phyloP scores from a whole-genome alignment of 1,140 invertebrate genomes.

The Lepidurus arcticus region DNA sequence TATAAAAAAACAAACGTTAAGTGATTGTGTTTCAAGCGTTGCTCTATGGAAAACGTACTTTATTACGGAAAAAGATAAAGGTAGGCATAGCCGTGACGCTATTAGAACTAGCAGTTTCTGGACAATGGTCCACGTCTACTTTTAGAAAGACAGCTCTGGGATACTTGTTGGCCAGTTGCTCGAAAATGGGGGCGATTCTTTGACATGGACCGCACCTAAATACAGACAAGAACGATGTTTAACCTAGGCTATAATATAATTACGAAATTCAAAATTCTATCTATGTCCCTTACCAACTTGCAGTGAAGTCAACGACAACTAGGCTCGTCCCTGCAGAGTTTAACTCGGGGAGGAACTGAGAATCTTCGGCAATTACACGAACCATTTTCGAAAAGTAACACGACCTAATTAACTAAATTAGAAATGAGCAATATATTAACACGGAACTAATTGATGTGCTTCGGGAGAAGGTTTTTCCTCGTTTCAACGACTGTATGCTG shows the following conservation, averaged over 20 bases:
- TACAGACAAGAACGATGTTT: neutral
- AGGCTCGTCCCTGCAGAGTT: conserved; percentile 71
- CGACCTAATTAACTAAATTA: no score
- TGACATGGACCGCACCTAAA: conserved; percentile 92
- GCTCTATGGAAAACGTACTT: conserved; percentile 46
- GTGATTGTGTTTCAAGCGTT: conserved; percentile 16
- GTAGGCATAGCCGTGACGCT: conserved; percentile 95
- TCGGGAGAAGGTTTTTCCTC: no score
- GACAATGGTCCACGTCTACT: conserved; percentile 86
- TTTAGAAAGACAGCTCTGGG: conserved; percentile 86
- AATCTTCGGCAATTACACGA: conserved; percentile 59
- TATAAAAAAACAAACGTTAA: conserved; percentile 43
- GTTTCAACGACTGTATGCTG: no score
- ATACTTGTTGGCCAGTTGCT: conserved; percentile 77
- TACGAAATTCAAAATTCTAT: neutral
- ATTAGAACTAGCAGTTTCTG: conserved; percentile 73
- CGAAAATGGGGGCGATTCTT: conserved; percentile 83
- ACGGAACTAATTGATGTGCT: no score
- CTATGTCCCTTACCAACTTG: conserved; percentile 63
- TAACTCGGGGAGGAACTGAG: conserved; percentile 76
- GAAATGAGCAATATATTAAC: no score
- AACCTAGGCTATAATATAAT: conserved; percentile 32
- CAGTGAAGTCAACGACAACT: conserved; percentile 92
- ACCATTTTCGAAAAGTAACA: conserved; percentile 38
- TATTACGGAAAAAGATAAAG: conserved; percentile 90